Conservation (phyloP, 2,797 vertebrate genomes). For the Manis crassicaudata region DNA sequence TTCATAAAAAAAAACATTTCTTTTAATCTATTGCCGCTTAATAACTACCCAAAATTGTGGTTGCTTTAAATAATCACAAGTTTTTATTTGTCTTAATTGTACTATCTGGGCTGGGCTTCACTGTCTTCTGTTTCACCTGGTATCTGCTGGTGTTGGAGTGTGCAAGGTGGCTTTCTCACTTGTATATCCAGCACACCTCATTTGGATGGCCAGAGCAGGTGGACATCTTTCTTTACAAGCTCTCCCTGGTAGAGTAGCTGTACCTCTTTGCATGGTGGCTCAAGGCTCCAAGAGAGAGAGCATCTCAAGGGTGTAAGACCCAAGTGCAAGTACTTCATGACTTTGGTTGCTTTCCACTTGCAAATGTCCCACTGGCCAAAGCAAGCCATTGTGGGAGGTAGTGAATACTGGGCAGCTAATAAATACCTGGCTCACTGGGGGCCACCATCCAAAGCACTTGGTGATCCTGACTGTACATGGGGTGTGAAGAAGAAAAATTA, state of each 20-base stretch:
- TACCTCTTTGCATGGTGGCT: neutral
- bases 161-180: neutral
- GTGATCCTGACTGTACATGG: no score
- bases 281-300: neutral
- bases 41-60: neutral
- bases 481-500: neutral
- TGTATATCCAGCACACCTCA: neutral
- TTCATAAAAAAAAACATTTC: neutral
- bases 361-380: neutral
- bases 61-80: neutral
- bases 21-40: neutral
- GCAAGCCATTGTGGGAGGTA: neutral
- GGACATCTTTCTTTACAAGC: neutral
- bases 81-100: slow-evolving; percentile 10
- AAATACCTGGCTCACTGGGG: neutral
- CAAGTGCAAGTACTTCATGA: neutral
- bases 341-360: neutral
- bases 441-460: neutral
- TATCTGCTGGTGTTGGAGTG: neutral
- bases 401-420: neutral
- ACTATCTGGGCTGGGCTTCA: neutral
- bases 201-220: neutral
- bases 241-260: neutral
- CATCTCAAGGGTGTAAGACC: neutral
- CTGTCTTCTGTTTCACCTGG: neutral